Evolutionary conservation across 2,797 vertebrate genomes (phyloP), one percentile per base, ranked within the genome.

Genomic region (Hozukius guyotensis): DNA sequence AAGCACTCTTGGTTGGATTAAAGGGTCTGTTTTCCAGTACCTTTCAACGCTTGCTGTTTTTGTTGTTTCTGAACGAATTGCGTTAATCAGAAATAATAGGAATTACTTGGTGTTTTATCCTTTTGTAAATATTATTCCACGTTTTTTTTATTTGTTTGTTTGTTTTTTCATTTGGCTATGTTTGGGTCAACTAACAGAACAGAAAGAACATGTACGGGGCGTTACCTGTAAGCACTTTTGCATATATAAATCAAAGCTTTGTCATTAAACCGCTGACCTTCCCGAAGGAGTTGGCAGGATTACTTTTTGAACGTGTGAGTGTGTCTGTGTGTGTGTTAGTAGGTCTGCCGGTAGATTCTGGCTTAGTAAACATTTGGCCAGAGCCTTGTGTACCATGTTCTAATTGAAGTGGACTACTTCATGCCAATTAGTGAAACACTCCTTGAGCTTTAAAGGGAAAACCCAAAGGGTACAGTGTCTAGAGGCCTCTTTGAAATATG

Each of bases 401-500:
- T 94, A 92, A 95, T 92, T 94, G 89, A 93, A 91, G 88, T 93
- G 93, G 90, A 91, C 93, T 93, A 94, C 84, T 94, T 94, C 89
- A 78, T 92, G 80, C 93, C 92, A 96, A 95, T 96, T 96, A 96
- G 89, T 75, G 85, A 93, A 93, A 92, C 84, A 91, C 90, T 95
- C 88, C 87, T 92, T 90, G 86, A 95, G 93, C 91, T 94, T 95
- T 93, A 94, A 94, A 95, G 88, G 61, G 82, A 94, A 95, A 93
- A 77, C 92, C 93, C 94, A 88, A 89, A 90, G 93, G 94, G 90
- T 80, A 76, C 49, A 38, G 80, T 92, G 92, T 92, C 93, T 94
- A 81, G 95, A 94, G 93, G 84, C 84, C 91, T 93, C 92, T 95
- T 94, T 95, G 91, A 96, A 95, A 95, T 93, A 93, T 93, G 89